Conservation (phyloP, 2,113 vertebrate species). For the Muscicapa adusta region DNA sequence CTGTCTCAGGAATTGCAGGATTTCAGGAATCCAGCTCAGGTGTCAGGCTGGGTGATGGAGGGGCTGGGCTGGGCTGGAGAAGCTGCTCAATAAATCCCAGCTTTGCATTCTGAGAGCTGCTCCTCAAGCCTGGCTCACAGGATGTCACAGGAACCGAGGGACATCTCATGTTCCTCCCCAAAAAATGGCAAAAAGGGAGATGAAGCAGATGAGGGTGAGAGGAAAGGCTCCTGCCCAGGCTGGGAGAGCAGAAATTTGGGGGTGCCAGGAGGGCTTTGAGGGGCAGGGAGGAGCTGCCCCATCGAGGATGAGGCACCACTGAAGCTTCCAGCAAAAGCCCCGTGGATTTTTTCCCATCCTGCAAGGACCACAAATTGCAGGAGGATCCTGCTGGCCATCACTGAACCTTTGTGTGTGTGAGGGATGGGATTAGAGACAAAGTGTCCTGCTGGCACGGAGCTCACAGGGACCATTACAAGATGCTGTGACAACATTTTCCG, state of each 20-base stretch:
- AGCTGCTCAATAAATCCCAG: conserved; percentile 34
- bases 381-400: neutral
- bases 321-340: neutral
- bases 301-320: neutral
- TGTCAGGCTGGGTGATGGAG: neutral
- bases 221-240: neutral
- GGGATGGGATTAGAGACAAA: neutral
- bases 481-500: neutral
- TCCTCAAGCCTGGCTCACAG: neutral
- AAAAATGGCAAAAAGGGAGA: neutral
- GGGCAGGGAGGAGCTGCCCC: neutral
- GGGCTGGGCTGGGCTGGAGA: neutral
- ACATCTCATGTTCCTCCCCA: neutral
- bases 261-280: neutral
- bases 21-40: neutral
- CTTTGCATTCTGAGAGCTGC: conserved; percentile 5
- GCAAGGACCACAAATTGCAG: neutral
- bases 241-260: neutral
- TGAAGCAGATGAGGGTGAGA: neutral
- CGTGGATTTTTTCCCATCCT: neutral
- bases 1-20: neutral
- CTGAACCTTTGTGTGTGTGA: neutral
- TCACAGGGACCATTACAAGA: neutral
- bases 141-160: neutral
- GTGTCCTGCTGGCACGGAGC: neutral